Base-by-base conservation (phyloP, 2,797 vertebrate genomes). In the Heterohyrax brucei region DNA sequence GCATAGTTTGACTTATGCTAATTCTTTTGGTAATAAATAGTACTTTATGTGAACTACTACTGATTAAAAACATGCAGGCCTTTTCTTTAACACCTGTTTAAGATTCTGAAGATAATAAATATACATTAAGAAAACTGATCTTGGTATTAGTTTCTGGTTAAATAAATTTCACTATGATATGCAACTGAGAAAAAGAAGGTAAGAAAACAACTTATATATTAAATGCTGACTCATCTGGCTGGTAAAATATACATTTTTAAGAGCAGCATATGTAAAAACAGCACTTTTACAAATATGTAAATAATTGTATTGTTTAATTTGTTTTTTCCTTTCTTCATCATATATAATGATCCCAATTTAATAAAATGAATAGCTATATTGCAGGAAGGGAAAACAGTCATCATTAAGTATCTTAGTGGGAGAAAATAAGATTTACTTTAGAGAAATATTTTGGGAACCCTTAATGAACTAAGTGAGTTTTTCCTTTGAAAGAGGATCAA, bases 371-470 rank as follows among this genome's bases (percentile, higher is more conserved):
- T 2, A 84, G 14, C 64, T 2, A 68, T 22, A 89, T 79, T 66
- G 76, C 28, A 85, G 68, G 56, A 93, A 68, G 18, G 19, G 10
- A 56, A 87, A 91, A 89, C 46, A 21, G 2, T 9, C 21, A 78
- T 64, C 82, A n/a, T 44, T 92, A 83, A 72, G 44, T 61, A 50
- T 26, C 46, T 81, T 73, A 12, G 19, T 87, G 28, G 19, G n/a
- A n/a, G n/a, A n/a, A n/a, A 95, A 66, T 89, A 73, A 21, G 46
- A 53, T 78, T 82, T 39, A 39, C 39, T 39, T 80, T 86, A 87
- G 59, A 95, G 28, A 46, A 87, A 92, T 70, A 86, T 61, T 78
- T 39, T 89, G 33, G 44, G 28, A 1, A 86, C 14, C 30, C 73
- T 95, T 50, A 92, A 80, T 28, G 92, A 66, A 90, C 1, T 78